Conservation (phyloP, 2,888 invertebrate genomes). For the Cantharis rustica region DNA sequence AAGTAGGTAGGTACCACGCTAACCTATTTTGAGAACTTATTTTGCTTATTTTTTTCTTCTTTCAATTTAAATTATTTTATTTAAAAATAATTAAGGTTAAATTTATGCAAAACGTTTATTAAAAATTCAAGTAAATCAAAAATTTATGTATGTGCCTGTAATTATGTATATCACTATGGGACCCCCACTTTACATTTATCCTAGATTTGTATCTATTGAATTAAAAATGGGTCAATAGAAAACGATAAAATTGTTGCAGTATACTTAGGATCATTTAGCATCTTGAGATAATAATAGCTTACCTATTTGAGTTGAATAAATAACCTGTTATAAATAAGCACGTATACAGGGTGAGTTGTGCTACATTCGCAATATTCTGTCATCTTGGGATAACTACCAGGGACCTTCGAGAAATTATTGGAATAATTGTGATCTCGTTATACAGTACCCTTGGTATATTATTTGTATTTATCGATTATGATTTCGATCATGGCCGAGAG, state of each 20-base stretch:
- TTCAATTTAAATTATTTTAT: not conserved
- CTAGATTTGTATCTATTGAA: not conserved
- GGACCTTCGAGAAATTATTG: not conserved
- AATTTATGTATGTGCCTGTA: not conserved
- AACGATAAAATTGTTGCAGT: not conserved
- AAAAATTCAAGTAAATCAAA: not conserved
- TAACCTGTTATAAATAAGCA: not conserved
- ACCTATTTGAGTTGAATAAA: not conserved
- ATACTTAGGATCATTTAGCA: not conserved
- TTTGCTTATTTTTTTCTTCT: not conserved
- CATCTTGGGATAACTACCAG: not conserved
- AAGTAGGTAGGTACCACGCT: not conserved
- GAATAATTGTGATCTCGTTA: not conserved
- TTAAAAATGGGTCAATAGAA: not conserved
- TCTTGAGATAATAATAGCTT: not conserved
- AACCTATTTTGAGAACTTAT: not conserved
- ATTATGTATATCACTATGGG: no score
- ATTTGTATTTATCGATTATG: not conserved
- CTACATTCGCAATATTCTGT: not conserved
- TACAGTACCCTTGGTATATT: not conserved
- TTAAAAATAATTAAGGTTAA: not conserved
- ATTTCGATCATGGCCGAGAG: not conserved
- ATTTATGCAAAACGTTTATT: not conserved
- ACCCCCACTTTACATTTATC: not conserved
- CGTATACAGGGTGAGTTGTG: not conserved